phyloP scores from a whole-genome alignment of 2,888 invertebrate species.

The Eupithecia exiguata region DNA sequence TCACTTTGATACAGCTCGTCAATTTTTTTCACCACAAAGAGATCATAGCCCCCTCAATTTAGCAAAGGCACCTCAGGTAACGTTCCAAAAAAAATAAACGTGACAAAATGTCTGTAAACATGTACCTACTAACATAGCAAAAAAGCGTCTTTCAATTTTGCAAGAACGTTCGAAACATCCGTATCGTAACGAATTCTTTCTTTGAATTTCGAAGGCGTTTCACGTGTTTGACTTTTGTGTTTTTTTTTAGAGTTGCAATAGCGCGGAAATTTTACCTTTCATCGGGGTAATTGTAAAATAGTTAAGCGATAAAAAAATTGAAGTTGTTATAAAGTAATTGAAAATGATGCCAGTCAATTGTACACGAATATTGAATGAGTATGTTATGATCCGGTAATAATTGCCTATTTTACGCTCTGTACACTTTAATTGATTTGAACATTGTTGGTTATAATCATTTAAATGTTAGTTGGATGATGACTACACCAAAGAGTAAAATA shows the following conservation, averaged over 20 bases:
- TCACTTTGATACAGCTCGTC: slow-evolving; percentile 71
- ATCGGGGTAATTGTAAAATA: slow-evolving; percentile 70
- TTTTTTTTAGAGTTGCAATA: slow-evolving; percentile 65
- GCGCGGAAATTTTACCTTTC: slow-evolving; percentile 67
- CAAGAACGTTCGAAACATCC: slow-evolving; percentile 61
- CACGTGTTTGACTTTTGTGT: slow-evolving; percentile 71
- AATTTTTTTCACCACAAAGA: slow-evolving; percentile 63
- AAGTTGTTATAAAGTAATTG: slow-evolving; percentile 58
- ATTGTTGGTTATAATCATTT: background rate
- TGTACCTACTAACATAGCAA: slow-evolving; percentile 71
- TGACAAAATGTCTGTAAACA: slow-evolving; percentile 84
- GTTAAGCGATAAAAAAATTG: slow-evolving; percentile 63
- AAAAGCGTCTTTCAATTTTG: slow-evolving; percentile 62
- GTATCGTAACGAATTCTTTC: slow-evolving; percentile 70
- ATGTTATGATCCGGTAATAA: slow-evolving; percentile 69
- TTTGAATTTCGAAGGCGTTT: slow-evolving; percentile 75
- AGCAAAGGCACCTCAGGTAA: slow-evolving; percentile 75
- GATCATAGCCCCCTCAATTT: slow-evolving; percentile 73
- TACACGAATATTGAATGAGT: slow-evolving; percentile 56
- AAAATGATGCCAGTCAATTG: slow-evolving; percentile 62
- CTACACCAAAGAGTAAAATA: background rate
- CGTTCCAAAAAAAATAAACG: slow-evolving; percentile 68
- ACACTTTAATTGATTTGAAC: slow-evolving; percentile 17
- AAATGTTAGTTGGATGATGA: background rate
- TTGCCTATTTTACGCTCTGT: slow-evolving; percentile 48